Evolutionary conservation across 2,888 invertebrate species (phyloP).

Genomic region (Fragum whitleyi): DNA sequence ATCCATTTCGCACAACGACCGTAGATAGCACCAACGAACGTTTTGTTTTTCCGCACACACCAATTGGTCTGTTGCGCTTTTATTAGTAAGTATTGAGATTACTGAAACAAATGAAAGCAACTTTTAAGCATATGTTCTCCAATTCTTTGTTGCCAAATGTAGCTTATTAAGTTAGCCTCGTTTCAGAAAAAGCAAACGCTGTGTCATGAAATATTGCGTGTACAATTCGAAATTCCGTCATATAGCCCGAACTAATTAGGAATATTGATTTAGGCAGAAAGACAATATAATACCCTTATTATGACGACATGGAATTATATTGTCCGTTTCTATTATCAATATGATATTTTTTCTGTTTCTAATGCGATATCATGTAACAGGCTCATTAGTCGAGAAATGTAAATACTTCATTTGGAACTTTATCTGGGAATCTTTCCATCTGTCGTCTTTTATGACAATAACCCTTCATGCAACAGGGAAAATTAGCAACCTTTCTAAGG

Average conservation of each 20-base stretch:
- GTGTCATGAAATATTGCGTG: no score
- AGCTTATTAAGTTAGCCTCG: no score
- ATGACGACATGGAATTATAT: background rate
- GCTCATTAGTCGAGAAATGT: slow-evolving; percentile 16
- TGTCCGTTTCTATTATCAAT: slow-evolving; percentile 1
- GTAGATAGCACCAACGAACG: no score
- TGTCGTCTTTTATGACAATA: background rate
- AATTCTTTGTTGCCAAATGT: no score
- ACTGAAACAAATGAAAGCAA: no score
- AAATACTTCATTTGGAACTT: slow-evolving; percentile 16
- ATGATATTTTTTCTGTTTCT: background rate
- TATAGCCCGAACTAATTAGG: background rate
- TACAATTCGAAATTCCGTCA: background rate
- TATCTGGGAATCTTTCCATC: slow-evolving; percentile 27
- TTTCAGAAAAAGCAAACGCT: no score
- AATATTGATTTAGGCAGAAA: background rate
- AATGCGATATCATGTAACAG: slow-evolving; percentile 16
- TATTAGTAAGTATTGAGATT: no score
- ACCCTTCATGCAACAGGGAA: background rate
- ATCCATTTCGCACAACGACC: no score
- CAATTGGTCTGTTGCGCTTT: no score
- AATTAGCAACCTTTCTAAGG: no score
- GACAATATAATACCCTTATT: background rate
- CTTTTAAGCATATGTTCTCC: no score
- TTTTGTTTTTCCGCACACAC: no score